Base-by-base conservation (phyloP, 1,140 invertebrate species). In the Lordiphosa mommai region DNA sequence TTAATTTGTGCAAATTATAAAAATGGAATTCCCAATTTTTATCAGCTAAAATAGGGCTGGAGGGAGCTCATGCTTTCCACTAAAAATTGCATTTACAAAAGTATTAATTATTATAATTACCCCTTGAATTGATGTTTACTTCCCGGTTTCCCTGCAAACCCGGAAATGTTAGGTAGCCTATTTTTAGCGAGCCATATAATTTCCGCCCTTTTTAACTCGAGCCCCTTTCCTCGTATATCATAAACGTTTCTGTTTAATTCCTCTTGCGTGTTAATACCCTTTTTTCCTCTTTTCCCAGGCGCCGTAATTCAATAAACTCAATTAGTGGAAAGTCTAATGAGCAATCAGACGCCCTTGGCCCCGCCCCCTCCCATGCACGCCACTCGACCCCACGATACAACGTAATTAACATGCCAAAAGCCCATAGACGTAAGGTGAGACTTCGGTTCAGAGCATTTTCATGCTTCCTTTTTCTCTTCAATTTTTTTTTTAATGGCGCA, bases 401-500 rank as follows among this genome's bases (percentile, higher is more conserved):
- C 50, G 74, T 74, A 74, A 74, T 74, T 74, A 74, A 69, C 64
- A 64, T 69, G 53, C 53, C 51, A 59, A 37, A 51, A 47, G 13
- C 10, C 51, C 48, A 37, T 48, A 63, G 64, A 73, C 71, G 71
- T 55, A 74, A 74, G 71, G 71, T 74, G 71, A 74, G 53, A 40
- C 59, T 37, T 52, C 33, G 49, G 64, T 46, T 52, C 72, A 74
- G 67, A 37, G 59, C 66, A 23, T 5, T 23, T 23, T 23, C 20
- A 23, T 23, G 20, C 4, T 23, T 23, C 20, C 20, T 5, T 23
- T 23, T 5, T 23, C 6, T 23, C 1, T 5, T n/a, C n/a, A n/a
- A 47, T 58, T 70, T 74, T 72, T 72, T 63, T 70, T 74, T 74
- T 74, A 60, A 69, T 65, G 71, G 58, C 58, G 33, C 71, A 72